These are phyloP conservation scores for Amblyraja radiata DNA, from an alignment of 2,797 vertebrate genomes.

Conservation along the genomic window DNA sequence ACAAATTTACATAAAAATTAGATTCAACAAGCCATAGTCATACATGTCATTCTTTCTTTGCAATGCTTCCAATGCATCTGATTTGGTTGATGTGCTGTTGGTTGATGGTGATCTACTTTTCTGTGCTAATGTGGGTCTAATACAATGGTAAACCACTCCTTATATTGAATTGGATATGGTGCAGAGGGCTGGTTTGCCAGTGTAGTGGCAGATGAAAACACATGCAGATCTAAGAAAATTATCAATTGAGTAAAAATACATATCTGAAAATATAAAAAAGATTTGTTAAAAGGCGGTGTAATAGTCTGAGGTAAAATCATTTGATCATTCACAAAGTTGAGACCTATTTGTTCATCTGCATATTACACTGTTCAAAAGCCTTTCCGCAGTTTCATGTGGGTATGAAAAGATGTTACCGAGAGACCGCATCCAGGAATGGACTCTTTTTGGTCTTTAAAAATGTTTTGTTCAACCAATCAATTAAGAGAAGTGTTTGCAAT, in stretches of 20 bases:
- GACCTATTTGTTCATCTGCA: conserved; percentile 32
- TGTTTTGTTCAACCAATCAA: conserved; percentile 18
- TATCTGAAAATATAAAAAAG: conserved; percentile 33
- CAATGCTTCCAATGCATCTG: conserved; percentile 12
- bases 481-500: background rate
- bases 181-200: conserved; percentile 18
- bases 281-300: conserved; percentile 35
- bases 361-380: conserved; percentile 29
- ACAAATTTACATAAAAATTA: conserved; percentile 33
- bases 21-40: conserved; percentile 30
- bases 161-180: background rate
- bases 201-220: conserved; percentile 15
- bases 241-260: conserved; percentile 37
- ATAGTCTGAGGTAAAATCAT: conserved; percentile 35
- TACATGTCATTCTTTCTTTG: conserved; percentile 35
- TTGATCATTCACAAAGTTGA: conserved; percentile 18
- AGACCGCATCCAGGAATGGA: conserved; percentile 1
- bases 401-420: conserved; percentile 2
- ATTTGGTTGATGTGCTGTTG: conserved; percentile 4
- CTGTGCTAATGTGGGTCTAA: background rate
- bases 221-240: conserved; percentile 35
- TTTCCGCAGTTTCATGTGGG: background rate
- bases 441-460: background rate
- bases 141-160: conserved; percentile 18
- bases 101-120: background rate